Percentiles rank a stretch among this genome's conserved stretches.
Evolutionary conservation across 1,140 invertebrate species (phyloP).

Genomic region (Euwallacea similis): DNA sequence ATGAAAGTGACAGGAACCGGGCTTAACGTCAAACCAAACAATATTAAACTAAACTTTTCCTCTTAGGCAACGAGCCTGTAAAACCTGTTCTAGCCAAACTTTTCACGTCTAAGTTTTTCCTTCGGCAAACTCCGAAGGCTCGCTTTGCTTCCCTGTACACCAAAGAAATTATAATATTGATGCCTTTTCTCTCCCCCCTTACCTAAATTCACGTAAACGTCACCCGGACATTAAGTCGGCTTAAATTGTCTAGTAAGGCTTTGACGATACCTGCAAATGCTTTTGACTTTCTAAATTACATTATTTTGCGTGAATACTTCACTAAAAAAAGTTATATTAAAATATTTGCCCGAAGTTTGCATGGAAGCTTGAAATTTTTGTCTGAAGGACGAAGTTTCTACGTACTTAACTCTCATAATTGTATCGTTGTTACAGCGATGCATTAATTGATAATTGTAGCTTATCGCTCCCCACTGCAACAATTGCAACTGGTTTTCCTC

Average conservation of each 20-base stretch:
- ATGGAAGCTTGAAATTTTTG: background rate
- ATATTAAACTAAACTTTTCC: slow-evolving; percentile 56
- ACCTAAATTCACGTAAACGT: slow-evolving; percentile 43
- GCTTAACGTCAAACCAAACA: slow-evolving; percentile 55
- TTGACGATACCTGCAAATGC: slow-evolving; percentile 20
- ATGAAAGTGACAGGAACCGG: slow-evolving; percentile 54
- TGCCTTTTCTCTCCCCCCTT: slow-evolving; percentile 43
- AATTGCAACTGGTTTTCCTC: no score
- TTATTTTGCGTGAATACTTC: slow-evolving; percentile 3
- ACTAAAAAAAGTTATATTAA: background rate
- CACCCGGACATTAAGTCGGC: slow-evolving; percentile 23
- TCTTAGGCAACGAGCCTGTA: slow-evolving; percentile 52
- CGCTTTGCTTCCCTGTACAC: slow-evolving; percentile 47
- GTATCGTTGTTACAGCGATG: no score
- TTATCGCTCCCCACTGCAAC: no score
- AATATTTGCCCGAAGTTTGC: background rate
- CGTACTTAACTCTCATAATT: no score
- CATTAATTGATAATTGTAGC: no score
- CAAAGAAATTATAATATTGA: slow-evolving; percentile 54
- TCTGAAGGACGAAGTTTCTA: background rate
- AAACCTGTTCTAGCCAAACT: slow-evolving; percentile 50
- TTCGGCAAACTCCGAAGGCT: slow-evolving; percentile 40
- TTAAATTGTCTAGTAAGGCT: slow-evolving; percentile 32
- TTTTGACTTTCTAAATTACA: slow-evolving; percentile 16
- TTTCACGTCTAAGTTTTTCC: slow-evolving; percentile 53